phyloP scores from a whole-genome alignment of 2,797 vertebrate species.

The Lepus townsendii region DNA sequence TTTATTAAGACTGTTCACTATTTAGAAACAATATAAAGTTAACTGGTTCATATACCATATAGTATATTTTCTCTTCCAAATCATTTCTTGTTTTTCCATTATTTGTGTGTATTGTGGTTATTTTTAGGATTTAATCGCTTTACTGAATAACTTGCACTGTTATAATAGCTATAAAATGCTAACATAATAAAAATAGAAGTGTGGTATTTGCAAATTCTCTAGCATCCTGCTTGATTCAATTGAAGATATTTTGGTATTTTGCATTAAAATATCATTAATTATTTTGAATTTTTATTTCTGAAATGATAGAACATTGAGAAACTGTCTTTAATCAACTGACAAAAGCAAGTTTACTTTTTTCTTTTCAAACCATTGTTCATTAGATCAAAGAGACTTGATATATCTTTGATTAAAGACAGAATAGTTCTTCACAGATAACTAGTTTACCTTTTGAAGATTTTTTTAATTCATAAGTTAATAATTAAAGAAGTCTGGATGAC shows the following conservation, averaged over 20 bases:
- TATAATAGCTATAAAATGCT: not conserved
- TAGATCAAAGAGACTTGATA: slow-evolving; percentile 78
- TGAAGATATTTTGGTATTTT: slow-evolving; percentile 26
- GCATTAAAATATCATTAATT: slow-evolving; percentile 68
- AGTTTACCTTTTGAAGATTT: slow-evolving; percentile 80
- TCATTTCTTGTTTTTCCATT: not conserved
- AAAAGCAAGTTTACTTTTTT: slow-evolving; percentile 55
- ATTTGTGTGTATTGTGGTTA: not conserved
- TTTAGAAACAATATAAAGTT: not conserved
- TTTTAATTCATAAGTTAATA: slow-evolving; percentile 74
- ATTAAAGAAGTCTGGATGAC: slow-evolving; percentile 76
- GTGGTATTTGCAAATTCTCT: not conserved
- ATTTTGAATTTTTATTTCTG: slow-evolving; percentile 50
- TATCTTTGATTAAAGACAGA: slow-evolving; percentile 77
- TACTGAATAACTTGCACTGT: not conserved
- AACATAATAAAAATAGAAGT: not conserved
- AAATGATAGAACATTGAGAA: slow-evolving; percentile 45
- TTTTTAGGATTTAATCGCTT: slow-evolving; percentile 11
- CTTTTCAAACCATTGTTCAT: slow-evolving; percentile 70
- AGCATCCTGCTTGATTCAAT: not conserved
- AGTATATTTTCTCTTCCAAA: not conserved
- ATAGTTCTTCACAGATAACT: slow-evolving; percentile 73
- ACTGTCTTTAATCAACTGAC: slow-evolving; percentile 51
- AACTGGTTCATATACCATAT: not conserved
- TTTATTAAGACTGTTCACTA: slow-evolving; percentile 21